Evolutionary conservation across 2,797 vertebrate species (phyloP).

Genomic region (Dermochelys coriacea): DNA sequence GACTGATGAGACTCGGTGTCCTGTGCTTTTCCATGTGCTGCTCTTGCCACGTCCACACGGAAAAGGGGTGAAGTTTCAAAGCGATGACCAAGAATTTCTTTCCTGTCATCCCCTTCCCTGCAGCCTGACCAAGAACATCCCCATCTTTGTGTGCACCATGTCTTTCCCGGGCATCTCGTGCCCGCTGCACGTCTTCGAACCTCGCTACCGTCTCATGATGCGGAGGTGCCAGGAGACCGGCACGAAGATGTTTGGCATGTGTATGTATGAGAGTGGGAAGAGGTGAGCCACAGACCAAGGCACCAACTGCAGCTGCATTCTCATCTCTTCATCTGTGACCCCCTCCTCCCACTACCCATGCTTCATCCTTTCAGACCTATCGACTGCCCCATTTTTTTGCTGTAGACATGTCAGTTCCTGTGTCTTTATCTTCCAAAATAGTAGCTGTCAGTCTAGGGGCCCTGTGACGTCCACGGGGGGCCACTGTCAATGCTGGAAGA

Average conservation of each 20-base stretch:
- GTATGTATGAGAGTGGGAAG: conserved; percentile 89
- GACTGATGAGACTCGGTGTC: background rate
- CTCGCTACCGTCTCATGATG: conserved; percentile 94
- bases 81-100: background rate
- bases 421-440: too few relatives aligned
- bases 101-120: background rate
- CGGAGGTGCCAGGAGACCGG: conserved; percentile 93
- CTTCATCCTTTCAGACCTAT: background rate
- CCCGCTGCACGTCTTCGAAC: conserved; percentile 92
- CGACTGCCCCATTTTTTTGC: background rate
- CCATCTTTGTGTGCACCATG: conserved; percentile 93
- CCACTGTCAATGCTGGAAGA: too few relatives aligned
- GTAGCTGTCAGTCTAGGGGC: too few relatives aligned
- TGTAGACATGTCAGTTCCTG: background rate
- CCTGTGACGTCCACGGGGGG: too few relatives aligned
- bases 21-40: background rate
- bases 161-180: conserved; percentile 91
- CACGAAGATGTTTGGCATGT: conserved; percentile 94
- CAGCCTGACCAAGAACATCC: conserved; percentile 90
- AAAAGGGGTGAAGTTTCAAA: background rate
- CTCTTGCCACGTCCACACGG: background rate
- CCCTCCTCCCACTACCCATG: background rate
- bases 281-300: conserved; percentile 79
- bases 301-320: background rate
- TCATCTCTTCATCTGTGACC: background rate